Evolutionary conservation across 1,140 invertebrate species (phyloP).

Genomic region (Aporrectodea caliginosa): DNA sequence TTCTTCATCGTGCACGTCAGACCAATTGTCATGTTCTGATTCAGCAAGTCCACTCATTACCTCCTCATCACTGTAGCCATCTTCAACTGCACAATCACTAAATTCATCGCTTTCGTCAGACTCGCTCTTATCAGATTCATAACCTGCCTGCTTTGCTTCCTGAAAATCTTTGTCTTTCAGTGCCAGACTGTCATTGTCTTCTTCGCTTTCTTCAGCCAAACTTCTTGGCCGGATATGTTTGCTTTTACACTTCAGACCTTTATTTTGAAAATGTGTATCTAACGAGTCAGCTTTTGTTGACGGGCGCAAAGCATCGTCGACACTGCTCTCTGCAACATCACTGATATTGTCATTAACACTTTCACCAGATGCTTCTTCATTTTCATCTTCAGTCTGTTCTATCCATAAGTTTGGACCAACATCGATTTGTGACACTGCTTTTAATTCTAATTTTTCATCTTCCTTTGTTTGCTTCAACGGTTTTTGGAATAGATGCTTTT

Average conservation of each 20-base stretch:
- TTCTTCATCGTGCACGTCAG: background rate
- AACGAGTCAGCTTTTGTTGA: too few species aligned
- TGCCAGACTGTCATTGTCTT: background rate
- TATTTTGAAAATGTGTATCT: background rate
- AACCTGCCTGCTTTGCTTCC: background rate
- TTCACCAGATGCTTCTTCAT: too few species aligned
- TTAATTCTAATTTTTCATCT: background rate
- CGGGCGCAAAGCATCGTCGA: too few species aligned
- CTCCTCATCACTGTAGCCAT: background rate
- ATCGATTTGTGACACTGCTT: too few species aligned
- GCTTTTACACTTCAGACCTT: background rate
- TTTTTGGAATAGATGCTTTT: background rate
- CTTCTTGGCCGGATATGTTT: background rate
- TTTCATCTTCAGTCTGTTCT: too few species aligned
- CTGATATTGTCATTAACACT: too few species aligned
- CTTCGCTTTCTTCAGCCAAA: background rate
- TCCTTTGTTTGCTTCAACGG: background rate
- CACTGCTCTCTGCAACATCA: too few species aligned
- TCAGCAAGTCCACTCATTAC: too few species aligned
- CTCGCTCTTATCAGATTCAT: background rate
- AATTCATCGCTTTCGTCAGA: background rate
- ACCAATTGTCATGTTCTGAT: background rate
- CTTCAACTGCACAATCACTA: background rate
- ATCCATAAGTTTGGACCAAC: too few species aligned
- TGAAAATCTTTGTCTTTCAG: background rate